Conservation (phyloP, 2,797 vertebrate genomes). For the Gymnoscopelus braueri region DNA sequence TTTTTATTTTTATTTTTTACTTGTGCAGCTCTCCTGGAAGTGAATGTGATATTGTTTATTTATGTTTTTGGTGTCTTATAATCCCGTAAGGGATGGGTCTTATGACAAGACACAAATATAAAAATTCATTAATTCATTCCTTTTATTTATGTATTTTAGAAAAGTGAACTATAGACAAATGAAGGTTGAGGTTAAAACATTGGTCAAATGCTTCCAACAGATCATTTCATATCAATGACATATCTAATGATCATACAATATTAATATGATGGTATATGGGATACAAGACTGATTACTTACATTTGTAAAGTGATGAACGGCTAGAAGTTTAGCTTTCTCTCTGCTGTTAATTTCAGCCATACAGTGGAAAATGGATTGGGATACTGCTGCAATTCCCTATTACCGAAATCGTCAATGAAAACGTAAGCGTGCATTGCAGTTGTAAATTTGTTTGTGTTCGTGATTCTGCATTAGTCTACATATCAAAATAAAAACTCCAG, state of each 20-base stretch:
- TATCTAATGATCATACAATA: slow-evolving; percentile 30
- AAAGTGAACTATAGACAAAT: no score
- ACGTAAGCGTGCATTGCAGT: background rate
- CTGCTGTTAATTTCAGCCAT: slow-evolving; percentile 24
- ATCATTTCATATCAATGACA: slow-evolving; percentile 23
- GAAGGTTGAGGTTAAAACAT: slow-evolving; percentile 35
- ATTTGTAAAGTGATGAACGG: slow-evolving; percentile 14
- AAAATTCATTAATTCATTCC: no score
- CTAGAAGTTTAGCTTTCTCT: slow-evolving; percentile 3
- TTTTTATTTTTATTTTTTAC: no score
- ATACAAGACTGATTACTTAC: slow-evolving; percentile 18
- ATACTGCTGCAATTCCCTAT: slow-evolving; percentile 16
- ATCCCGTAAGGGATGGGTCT: no score
- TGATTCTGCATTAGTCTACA: background rate
- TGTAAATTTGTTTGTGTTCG: slow-evolving; percentile 2
- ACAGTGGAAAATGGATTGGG: slow-evolving; percentile 24
- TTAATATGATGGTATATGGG: background rate
- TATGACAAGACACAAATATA: no score
- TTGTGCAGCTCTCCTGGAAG: no score
- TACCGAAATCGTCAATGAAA: slow-evolving; percentile 15
- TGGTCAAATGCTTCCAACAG: slow-evolving; percentile 43
- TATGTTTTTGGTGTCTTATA: no score
- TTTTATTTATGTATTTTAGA: no score
- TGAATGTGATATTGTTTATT: no score
- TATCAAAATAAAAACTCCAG: no score